phyloP scores from a whole-genome alignment of 2,888 invertebrate genomes.

The Aleiodes leptofemur region DNA sequence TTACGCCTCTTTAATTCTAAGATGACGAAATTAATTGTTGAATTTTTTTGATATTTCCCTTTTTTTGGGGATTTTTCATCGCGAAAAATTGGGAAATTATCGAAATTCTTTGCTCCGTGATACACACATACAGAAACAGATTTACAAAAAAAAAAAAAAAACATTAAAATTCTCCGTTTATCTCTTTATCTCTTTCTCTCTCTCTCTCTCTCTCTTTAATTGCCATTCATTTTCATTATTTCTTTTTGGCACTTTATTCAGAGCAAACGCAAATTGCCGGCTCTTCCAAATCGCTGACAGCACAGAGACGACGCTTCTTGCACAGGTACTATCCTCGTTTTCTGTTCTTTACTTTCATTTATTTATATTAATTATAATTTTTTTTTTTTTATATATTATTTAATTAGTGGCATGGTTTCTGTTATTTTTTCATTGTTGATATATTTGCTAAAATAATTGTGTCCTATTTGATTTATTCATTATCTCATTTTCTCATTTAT shows the following conservation, averaged over 20 bases:
- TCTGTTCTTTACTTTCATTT: conserved; percentile 48
- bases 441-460: conserved; percentile 17
- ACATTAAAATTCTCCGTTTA: conserved; percentile 21
- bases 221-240: conserved; percentile 68
- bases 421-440: conserved; percentile 13
- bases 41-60: background rate
- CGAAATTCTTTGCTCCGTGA: conserved; percentile 24
- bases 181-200: background rate
- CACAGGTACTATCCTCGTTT: conserved; percentile 73
- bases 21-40: no score
- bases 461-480: background rate
- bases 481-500: conserved; percentile 6
- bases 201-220: conserved; percentile 50
- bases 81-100: conserved; percentile 43
- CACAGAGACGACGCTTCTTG: conserved; percentile 75
- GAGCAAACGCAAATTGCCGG: conserved; percentile 75
- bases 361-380: conserved; percentile 13
- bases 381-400: background rate
- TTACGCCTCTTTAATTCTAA: no score
- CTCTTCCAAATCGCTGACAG: conserved; percentile 75
- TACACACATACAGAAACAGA: background rate
- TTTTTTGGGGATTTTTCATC: no score
- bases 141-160: background rate
- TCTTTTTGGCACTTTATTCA: conserved; percentile 74
- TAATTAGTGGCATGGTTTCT: conserved; percentile 2